phyloP scores from a whole-genome alignment of 2,113 vertebrate species.

The Chionodraco myersi region DNA sequence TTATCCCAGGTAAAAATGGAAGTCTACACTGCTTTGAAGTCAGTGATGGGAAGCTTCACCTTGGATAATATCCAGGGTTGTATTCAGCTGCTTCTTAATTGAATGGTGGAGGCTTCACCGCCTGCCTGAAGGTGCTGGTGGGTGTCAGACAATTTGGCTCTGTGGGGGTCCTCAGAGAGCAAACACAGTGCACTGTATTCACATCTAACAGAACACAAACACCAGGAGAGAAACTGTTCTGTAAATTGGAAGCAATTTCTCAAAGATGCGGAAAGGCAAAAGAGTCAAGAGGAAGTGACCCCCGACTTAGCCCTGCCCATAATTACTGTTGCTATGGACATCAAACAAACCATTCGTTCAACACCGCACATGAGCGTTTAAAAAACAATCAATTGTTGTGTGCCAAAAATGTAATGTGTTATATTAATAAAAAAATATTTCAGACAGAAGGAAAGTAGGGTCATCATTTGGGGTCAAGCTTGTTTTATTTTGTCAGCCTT shows the following conservation, averaged over 20 bases:
- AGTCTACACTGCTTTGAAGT: slow-evolving; percentile 29
- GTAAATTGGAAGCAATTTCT: slow-evolving; percentile 23
- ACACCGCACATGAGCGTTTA: too few relatives aligned
- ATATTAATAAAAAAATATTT: too few relatives aligned
- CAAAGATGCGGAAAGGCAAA: background rate
- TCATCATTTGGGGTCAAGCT: too few relatives aligned
- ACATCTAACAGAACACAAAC: slow-evolving; percentile 10
- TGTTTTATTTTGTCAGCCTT: too few relatives aligned
- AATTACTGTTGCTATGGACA: too few relatives aligned
- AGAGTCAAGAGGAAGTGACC: background rate
- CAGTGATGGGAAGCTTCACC: slow-evolving; percentile 29
- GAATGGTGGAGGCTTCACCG: slow-evolving; percentile 25
- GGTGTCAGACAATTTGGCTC: slow-evolving; percentile 14
- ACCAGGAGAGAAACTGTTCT: slow-evolving; percentile 1
- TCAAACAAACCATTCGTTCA: too few relatives aligned
- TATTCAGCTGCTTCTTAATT: slow-evolving; percentile 50
- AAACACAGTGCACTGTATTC: slow-evolving; percentile 25
- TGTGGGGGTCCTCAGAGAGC: slow-evolving; percentile 15
- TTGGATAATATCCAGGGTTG: slow-evolving; percentile 33
- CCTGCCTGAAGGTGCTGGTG: slow-evolving; percentile 13
- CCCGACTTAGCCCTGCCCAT: too few relatives aligned
- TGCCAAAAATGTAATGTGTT: too few relatives aligned
- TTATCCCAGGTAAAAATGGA: background rate
- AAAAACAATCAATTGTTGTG: too few relatives aligned
- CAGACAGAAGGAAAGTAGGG: too few relatives aligned